Base-by-base conservation (phyloP, 1,140 invertebrate species). In the Proctacanthus coquilletti region DNA sequence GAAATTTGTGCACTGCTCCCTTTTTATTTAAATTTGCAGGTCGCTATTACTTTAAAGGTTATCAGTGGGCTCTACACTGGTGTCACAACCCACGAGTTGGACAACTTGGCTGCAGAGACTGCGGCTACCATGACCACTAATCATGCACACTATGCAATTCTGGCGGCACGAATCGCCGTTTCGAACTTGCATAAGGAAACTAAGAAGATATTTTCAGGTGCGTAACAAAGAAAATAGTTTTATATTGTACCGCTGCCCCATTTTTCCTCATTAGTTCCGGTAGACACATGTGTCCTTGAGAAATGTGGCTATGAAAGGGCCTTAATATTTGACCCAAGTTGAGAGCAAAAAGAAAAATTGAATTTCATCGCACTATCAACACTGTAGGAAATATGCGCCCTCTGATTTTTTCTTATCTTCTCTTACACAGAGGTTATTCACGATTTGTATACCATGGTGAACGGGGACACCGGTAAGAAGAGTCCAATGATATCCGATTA, bases 111-210 rank as follows among this genome's bases (percentile, higher is more conserved):
- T 37, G 94, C 94, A 2, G 93, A 98, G 68, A 97, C 84, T 42
- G 85, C 89, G 27, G 93, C 92, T 13, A 89, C 82, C 15, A 86
- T 96, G 82, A 95, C 92, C 1, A 93, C 85, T 5, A 79, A 85
- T 52, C 94, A 98, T 69, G 86, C 92, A 0, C 94, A 99, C 66
- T 98, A 97, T 73, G 92, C 92, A 5, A 72, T 87, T 41, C 68
- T 99, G 30, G 94, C 94, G 40, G 94, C 91, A 15, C 72, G 95
- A 45, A 87, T 99, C 56, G 93, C 88, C 32, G 76, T 98, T 3
- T 95, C 92, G 5, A 98, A 98, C 69, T 67, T 98, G 29, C 94
- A 98, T 52, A 98, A 99, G 56, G 89, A 98, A 68, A 92, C 85
- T 0, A 88, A 82, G 49, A 87, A 91, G 62, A 71, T 71, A 25